Conservation (phyloP, 2,888 invertebrate genomes). For the Opisthograptis luteolata region DNA sequence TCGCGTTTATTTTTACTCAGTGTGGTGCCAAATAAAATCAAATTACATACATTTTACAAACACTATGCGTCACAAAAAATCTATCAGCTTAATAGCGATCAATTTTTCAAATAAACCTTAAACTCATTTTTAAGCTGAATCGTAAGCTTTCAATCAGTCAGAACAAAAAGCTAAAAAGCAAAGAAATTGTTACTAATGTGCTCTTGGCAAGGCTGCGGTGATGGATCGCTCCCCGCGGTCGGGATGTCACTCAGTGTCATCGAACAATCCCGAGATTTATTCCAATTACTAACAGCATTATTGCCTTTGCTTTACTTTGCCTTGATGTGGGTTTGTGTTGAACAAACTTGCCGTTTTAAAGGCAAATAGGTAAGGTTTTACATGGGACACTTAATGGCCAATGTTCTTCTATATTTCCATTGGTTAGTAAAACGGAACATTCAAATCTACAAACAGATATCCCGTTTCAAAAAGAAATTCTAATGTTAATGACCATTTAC, state of each 20-base stretch:
- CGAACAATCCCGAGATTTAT: slow-evolving; percentile 40
- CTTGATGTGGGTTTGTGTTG: slow-evolving; percentile 17
- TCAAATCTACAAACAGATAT: too few species aligned
- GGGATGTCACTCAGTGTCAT: slow-evolving; percentile 57
- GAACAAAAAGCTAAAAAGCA: slow-evolving; percentile 38
- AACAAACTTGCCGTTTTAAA: slow-evolving; percentile 16
- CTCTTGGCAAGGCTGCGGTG: slow-evolving; percentile 47
- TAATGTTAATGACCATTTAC: too few species aligned
- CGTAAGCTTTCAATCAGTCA: slow-evolving; percentile 45
- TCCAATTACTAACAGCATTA: slow-evolving; percentile 38
- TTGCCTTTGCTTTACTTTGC: slow-evolving; percentile 25
- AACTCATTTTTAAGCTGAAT: not conserved
- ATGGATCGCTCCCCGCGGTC: slow-evolving; percentile 55
- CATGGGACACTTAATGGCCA: slow-evolving; percentile 4
- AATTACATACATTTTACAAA: too few species aligned
- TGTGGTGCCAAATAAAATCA: too few species aligned
- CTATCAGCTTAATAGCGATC: too few species aligned
- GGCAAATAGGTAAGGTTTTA: slow-evolving; percentile 12
- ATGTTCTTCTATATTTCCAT: not conserved
- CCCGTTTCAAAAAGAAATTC: too few species aligned
- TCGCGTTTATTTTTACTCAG: too few species aligned
- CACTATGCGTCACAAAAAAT: too few species aligned
- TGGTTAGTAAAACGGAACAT: not conserved
- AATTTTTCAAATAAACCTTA: too few species aligned
- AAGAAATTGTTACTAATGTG: slow-evolving; percentile 51